Conservation (phyloP, 2,113 vertebrate genomes). For the Dicerorhinus sumatrensis region DNA sequence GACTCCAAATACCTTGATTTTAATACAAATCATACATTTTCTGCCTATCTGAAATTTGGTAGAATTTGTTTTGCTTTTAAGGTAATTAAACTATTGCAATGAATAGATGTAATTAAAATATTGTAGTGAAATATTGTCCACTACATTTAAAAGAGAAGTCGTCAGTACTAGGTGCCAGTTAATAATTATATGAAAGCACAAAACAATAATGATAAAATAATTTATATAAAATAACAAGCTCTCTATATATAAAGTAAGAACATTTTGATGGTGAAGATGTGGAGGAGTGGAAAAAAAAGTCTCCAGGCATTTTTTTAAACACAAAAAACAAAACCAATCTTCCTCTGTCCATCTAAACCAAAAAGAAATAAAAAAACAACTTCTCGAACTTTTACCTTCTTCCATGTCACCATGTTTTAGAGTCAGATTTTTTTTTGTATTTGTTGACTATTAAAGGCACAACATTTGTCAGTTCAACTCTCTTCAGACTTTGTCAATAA, state of each 20-base stretch:
- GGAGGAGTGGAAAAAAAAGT: background rate
- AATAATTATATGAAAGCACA: background rate
- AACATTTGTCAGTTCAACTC: background rate
- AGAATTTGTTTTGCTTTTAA: conserved; percentile 4
- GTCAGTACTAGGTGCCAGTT: background rate
- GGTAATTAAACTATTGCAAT: background rate
- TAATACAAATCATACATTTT: background rate
- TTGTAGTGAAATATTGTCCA: background rate
- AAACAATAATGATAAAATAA: background rate
- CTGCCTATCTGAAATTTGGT: background rate
- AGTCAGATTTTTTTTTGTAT: background rate
- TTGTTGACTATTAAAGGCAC: background rate
- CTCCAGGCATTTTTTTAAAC: background rate
- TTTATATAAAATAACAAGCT: background rate
- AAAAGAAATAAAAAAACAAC: conserved; percentile 16
- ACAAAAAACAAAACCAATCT: background rate
- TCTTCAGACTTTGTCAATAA: background rate
- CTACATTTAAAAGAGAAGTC: background rate
- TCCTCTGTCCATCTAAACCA: background rate
- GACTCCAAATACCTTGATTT: background rate
- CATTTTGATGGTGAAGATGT: background rate
- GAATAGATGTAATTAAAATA: background rate
- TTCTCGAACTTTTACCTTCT: background rate
- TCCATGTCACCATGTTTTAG: background rate
- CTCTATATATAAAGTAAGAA: background rate